A percentile compares a stretch with the other conserved stretches of the same genome.
phyloP scores from a whole-genome alignment of 37 sponge, comb jelly and placozoan genomes.

The Ephydatia muelleri region DNA sequence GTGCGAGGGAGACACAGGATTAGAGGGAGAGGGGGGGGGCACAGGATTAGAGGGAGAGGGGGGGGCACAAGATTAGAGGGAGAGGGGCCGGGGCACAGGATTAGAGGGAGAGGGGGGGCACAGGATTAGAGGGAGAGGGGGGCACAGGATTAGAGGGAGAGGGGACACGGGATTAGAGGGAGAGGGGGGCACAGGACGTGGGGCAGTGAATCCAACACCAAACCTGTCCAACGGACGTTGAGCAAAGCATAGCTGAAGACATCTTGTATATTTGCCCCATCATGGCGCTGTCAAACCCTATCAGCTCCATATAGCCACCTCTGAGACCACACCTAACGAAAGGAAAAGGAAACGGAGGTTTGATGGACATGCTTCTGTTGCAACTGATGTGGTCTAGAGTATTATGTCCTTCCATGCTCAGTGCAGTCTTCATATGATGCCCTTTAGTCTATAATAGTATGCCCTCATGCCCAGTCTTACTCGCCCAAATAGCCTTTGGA shows the following conservation, averaged over 20 bases:
- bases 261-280: slow-evolving; percentile 73
- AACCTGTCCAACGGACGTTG: slow-evolving; percentile 88
- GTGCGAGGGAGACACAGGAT: too few species aligned
- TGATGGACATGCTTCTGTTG: too few species aligned
- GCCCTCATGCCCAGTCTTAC: slow-evolving; percentile 69
- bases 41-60: too few species aligned
- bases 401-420: not conserved
- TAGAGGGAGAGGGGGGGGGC: not conserved
- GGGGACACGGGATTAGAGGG: not conserved
- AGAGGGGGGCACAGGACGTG: too few species aligned
- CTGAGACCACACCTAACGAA: slow-evolving; percentile 95
- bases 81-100: not conserved
- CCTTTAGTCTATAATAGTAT: too few species aligned
- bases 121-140: too few species aligned
- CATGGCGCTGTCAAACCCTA: slow-evolving; percentile 69
- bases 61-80: not conserved
- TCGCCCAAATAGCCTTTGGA: slow-evolving; percentile 97
- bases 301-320: slow-evolving; percentile 93
- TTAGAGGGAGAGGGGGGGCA: not conserved
- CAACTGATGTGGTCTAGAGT: too few species aligned
- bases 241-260: slow-evolving; percentile 75
- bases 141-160: too few species aligned
- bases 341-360: too few species aligned
- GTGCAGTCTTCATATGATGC: not conserved
- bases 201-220: too few species aligned